Evolutionary conservation across 2,888 invertebrate genomes (phyloP).

Genomic region (Caradrina kadenii): DNA sequence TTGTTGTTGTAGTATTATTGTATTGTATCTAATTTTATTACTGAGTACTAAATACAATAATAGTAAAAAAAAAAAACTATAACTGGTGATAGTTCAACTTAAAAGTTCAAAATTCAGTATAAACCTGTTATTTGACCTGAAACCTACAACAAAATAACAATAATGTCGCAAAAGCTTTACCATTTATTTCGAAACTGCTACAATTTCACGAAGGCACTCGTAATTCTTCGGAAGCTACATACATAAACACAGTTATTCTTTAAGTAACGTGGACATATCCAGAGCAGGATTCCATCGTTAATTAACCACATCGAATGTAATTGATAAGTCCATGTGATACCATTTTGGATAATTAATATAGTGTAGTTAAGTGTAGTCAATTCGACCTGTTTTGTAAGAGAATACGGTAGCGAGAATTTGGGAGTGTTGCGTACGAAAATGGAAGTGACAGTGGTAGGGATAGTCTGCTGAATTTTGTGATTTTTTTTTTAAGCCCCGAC

Average conservation of each 20-base stretch:
- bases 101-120: too few relatives aligned
- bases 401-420: conserved; percentile 32
- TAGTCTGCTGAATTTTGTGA: not conserved
- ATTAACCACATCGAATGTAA: conserved; percentile 66
- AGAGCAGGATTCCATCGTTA: conserved; percentile 62
- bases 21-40: too few relatives aligned
- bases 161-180: conserved; percentile 1
- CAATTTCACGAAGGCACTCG: conserved; percentile 12
- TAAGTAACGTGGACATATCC: conserved; percentile 55
- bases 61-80: too few relatives aligned
- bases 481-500: too few relatives aligned
- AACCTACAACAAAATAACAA: not conserved
- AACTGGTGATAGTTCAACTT: too few relatives aligned
- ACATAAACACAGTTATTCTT: conserved; percentile 56
- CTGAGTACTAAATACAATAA: too few relatives aligned
- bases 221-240: conserved; percentile 31
- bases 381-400: conserved; percentile 29
- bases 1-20: too few relatives aligned
- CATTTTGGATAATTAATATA: conserved; percentile 58
- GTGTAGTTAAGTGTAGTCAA: conserved; percentile 28
- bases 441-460: conserved; percentile 11
- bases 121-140: too few relatives aligned
- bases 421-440: conserved; percentile 21
- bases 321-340: conserved; percentile 67
- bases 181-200: conserved; percentile 16